Evolutionary conservation across 2,888 invertebrate genomes (phyloP).

Genomic region (Agonum fuliginosum): DNA sequence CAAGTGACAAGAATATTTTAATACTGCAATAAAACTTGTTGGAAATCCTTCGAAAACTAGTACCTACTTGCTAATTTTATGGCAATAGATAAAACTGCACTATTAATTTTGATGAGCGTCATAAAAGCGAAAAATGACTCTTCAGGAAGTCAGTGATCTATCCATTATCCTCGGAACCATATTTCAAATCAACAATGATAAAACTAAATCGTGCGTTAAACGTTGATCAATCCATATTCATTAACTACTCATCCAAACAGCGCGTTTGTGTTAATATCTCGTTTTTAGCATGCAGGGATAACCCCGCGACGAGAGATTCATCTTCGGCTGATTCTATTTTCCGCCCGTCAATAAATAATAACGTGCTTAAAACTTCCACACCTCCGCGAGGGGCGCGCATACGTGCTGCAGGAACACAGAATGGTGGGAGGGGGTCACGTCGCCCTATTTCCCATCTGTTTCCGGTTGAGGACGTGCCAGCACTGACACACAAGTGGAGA

Average conservation of each 20-base stretch:
- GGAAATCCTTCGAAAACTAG: too few species aligned
- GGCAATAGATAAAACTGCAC: neutral
- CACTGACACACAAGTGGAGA: neutral
- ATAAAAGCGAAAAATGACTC: slow-evolving; percentile 23
- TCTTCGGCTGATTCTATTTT: slow-evolving; percentile 57
- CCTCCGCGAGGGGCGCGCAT: slow-evolving; percentile 30
- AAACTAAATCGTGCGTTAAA: slow-evolving; percentile 49
- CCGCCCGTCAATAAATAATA: slow-evolving; percentile 58
- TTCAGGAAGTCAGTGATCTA: slow-evolving; percentile 14
- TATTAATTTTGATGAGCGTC: slow-evolving; percentile 14
- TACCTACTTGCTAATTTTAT: too few species aligned
- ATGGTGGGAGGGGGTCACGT: slow-evolving; percentile 28
- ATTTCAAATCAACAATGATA: slow-evolving; percentile 43
- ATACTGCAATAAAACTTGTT: too few species aligned
- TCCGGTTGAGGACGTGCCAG: slow-evolving; percentile 44
- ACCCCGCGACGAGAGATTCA: slow-evolving; percentile 24
- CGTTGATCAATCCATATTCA: slow-evolving; percentile 48
- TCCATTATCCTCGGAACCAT: slow-evolving; percentile 26
- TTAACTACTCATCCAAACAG: slow-evolving; percentile 2
- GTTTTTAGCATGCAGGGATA: slow-evolving; percentile 8
- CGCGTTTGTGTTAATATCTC: slow-evolving; percentile 11
- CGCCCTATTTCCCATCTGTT: slow-evolving; percentile 54
- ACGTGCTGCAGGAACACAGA: neutral
- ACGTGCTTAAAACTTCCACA: slow-evolving; percentile 58
- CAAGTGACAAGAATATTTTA: too few species aligned